Base-by-base conservation (phyloP, 2,797 vertebrate species). In the Pseudochromis fuscus region DNA sequence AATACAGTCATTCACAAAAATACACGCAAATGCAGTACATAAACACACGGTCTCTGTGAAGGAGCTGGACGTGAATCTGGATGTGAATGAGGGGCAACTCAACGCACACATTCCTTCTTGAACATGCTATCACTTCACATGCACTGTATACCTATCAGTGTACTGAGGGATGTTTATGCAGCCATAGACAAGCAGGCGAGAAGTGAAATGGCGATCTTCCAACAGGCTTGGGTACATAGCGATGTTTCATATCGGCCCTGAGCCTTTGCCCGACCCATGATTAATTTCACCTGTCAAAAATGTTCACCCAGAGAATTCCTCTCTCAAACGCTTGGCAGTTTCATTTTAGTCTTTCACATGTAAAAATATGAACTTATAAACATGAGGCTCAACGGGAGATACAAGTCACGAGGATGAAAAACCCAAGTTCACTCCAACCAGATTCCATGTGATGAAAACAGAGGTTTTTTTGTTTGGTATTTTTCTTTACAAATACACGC, bases 281-380 rank as follows among this genome's bases (percentile, higher is more conserved):
- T 92, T 90, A 83, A 91, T 93, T 86, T 87, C 75, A 81, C 79
- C 89, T 91, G 89, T 91, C 91, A 91, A 85, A n/a, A 87, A 74
- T 48, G 72, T 70, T 87, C 81, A 68, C 79, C 72, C 63, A 16
- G 80, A 89, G 76, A 88, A 89, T 88, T 91, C 87, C 83, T 75
- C 63, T 80, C 63, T 80, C 55, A 58, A 86, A 80, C 35, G 50
- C 67, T 67, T 79, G 68, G 74, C 74, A 77, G 72, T 72, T 84
- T 28, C 51, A 84, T 72, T 87, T 86, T 80, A 83, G 89, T 87
- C 79, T 75, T 15, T 75, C 31, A 27, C 38, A 69, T 72, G 53
- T 75, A 35, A 72, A 84, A 84, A 77, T 67, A 75, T 61, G 55
- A 82, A 77, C 38, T 44, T 76, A 65, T 82, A 81, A 87, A 81